Base-by-base conservation (phyloP, 2,113 vertebrate species). In the Otis tarda region DNA sequence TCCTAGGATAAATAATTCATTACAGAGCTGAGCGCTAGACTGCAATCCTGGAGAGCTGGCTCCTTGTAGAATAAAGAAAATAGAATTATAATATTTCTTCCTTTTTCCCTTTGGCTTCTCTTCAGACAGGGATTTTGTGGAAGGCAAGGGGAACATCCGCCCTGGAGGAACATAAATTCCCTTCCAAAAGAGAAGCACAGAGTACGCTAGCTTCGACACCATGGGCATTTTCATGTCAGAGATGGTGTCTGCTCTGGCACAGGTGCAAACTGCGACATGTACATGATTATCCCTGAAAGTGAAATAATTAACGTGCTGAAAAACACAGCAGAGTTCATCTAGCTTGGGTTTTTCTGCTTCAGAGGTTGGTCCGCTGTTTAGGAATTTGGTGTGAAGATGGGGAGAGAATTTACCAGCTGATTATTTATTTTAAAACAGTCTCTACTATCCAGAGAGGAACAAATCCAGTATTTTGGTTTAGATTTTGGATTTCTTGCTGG, bases 1-100 rank as follows among this genome's bases (percentile, higher is more conserved):
- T 97, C 83, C 91, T 96, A 95, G 78, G 95, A 94, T 98, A 96
- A 97, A 98, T 98, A 97, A 98, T 98, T 97, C 93, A 96, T 97
- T 98, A 89, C 57, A 91, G 91, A 96, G 79, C 96, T 93, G 94
- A 96, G 92, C 91, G 81, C 70, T 92, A 87, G 93, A 71, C 91
- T 76, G 45, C 88, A 95, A 95, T 96, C 83, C 20, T 37, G 39
- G 94, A 97, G 68, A 96, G 41, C 85, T 96, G 82, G 77, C 88
- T 93, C 96, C 91, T 92, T 93, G 71, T 95, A 68, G 59, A 95
- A 93, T 76, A 97, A 96, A 91, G 41, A 94, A 88, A 71, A 52
- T 3, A 84, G 65, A 95, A 76, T 96, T 82, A 83, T 33, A 67
- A 60, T 59, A 63, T 87, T 76, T 90, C 57, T 70, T 95, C 89